phyloP scores from a whole-genome alignment of 2,797 vertebrate genomes.

The Myotis planiceps region DNA sequence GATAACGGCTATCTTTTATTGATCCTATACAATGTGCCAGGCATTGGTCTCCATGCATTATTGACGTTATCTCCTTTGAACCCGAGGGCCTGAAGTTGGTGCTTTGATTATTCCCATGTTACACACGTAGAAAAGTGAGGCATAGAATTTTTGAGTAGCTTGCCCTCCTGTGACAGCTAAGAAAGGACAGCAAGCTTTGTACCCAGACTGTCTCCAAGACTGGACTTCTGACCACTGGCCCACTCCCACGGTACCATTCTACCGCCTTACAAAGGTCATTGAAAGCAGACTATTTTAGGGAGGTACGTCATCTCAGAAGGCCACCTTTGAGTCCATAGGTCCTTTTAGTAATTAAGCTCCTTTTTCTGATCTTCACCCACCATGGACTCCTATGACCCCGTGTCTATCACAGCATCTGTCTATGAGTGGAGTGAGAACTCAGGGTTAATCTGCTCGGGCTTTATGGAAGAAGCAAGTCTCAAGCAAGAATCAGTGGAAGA shows the following conservation, averaged over 20 bases:
- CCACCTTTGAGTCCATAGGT: not conserved
- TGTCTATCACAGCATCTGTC: not conserved
- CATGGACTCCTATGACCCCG: rapidly evolving
- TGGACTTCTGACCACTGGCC: not conserved
- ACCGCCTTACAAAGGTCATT: not conserved
- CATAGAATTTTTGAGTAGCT: not conserved
- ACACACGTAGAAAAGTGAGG: not conserved
- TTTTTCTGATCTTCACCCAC: not conserved
- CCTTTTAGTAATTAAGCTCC: not conserved
- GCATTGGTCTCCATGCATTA: not conserved
- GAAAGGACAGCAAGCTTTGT: not conserved
- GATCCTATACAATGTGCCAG: not conserved
- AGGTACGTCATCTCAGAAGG: not conserved
- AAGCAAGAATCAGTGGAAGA: not conserved
- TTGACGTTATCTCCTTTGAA: not conserved
- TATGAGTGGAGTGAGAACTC: not conserved
- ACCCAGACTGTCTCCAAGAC: not conserved
- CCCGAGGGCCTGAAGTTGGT: not conserved
- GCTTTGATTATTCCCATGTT: not conserved
- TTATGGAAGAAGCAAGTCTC: not conserved
- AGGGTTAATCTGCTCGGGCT: not conserved
- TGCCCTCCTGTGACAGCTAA: not conserved
- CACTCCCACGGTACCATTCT: too few species aligned
- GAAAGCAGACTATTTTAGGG: not conserved
- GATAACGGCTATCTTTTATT: not conserved